Conservation (phyloP, 2,113 vertebrate genomes). For the Micronycteris hirsuta region DNA sequence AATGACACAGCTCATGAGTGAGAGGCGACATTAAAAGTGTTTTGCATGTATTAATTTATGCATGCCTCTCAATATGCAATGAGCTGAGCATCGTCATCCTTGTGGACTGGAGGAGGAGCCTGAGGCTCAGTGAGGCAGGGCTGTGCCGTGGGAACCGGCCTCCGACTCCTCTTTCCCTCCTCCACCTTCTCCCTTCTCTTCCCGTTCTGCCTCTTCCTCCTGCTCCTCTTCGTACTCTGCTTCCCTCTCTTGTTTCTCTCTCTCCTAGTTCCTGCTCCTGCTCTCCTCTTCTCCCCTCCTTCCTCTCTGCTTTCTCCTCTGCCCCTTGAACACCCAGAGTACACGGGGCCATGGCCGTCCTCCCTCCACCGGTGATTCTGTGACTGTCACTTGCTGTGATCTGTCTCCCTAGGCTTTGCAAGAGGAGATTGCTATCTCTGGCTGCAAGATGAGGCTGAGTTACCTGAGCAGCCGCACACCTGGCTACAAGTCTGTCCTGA, state of each 20-base stretch:
- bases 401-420: slow-evolving; percentile 87
- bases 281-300: background rate
- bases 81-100: rapidly evolving
- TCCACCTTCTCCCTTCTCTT: background rate
- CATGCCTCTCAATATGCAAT: background rate
- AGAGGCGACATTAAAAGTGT: rapidly evolving
- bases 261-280: too few species aligned
- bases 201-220: background rate
- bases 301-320: background rate
- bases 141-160: background rate
- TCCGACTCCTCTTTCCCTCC: too few species aligned
- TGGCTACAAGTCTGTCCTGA: slow-evolving; percentile 95
- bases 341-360: rapidly evolving
- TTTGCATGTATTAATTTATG: rapidly evolving
- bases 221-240: background rate
- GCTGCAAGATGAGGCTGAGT: slow-evolving; percentile 90
- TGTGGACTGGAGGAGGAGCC: background rate
- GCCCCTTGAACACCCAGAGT: background rate
- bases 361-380: rapidly evolving
- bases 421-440: slow-evolving; percentile 91
- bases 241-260: background rate
- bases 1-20: background rate
- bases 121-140: background rate
- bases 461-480: slow-evolving; percentile 96
- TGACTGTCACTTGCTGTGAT: background rate